Evolutionary conservation across 2,888 invertebrate genomes (phyloP).

Genomic region (Acleris laterana): DNA sequence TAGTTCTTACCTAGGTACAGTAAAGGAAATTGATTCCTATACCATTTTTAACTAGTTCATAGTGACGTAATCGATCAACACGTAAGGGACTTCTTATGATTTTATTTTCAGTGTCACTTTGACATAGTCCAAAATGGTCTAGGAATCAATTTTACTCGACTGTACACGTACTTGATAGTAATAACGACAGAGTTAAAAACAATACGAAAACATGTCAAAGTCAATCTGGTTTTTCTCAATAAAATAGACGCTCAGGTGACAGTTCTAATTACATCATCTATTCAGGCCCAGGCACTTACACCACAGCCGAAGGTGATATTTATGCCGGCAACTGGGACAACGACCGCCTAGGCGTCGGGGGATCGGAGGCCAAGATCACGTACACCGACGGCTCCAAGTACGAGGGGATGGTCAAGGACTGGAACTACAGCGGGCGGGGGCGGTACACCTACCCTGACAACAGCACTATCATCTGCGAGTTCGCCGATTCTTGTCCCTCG

Average conservation of each 20-base stretch:
- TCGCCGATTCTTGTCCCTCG: slow-evolving; percentile 78
- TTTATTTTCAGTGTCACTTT: too few relatives aligned
- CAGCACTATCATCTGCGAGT: slow-evolving; percentile 72
- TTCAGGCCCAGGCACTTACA: slow-evolving; percentile 81
- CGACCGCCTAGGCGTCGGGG: slow-evolving; percentile 73
- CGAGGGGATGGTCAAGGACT: slow-evolving; percentile 76
- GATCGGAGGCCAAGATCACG: slow-evolving; percentile 57
- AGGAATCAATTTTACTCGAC: too few relatives aligned
- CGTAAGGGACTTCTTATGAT: too few relatives aligned
- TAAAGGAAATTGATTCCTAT: too few relatives aligned
- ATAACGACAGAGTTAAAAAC: too few relatives aligned
- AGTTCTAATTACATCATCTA: not conserved
- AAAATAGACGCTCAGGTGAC: not conserved
- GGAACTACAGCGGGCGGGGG: slow-evolving; percentile 75
- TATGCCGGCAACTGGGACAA: slow-evolving; percentile 84
- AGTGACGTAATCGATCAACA: too few relatives aligned
- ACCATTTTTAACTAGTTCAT: too few relatives aligned
- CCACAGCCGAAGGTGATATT: slow-evolving; percentile 83
- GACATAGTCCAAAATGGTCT: too few relatives aligned
- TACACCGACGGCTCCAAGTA: slow-evolving; percentile 79
- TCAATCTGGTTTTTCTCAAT: not conserved
- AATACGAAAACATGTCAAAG: not conserved
- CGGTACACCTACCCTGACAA: slow-evolving; percentile 80
- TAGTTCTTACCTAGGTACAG: too few relatives aligned
- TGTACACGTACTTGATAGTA: too few relatives aligned